A percentile compares a stretch with the other conserved stretches of the same genome.
These are phyloP conservation scores for Drosophila pectinifera DNA, from an alignment of 1,140 invertebrate genomes.

Conservation along the genomic window DNA sequence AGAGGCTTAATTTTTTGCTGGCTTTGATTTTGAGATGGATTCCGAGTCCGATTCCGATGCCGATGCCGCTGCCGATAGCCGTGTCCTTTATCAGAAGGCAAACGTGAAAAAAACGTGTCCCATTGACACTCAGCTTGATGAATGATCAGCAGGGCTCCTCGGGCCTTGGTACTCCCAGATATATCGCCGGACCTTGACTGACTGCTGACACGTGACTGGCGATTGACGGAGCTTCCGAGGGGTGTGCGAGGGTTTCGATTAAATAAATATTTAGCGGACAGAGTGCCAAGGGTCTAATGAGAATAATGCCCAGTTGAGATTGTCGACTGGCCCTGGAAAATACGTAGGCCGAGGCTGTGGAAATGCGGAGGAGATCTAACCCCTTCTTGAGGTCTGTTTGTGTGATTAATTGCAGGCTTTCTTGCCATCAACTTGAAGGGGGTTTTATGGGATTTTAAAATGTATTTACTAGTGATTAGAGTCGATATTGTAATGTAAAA, in stretches of 20 bases:
- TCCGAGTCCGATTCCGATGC: constrained; percentile 26
- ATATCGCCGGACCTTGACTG: constrained; percentile 58
- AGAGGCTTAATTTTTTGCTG: constrained; percentile 77
- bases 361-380: constrained; percentile 1
- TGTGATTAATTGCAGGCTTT: constrained; percentile 18
- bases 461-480: background rate
- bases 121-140: constrained; percentile 81
- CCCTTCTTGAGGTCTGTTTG: background rate
- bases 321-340: constrained; percentile 4
- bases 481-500: too few species aligned
- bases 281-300: constrained; percentile 43
- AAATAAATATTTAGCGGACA: constrained; percentile 26
- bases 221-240: constrained; percentile 21
- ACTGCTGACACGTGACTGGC: constrained; percentile 76
- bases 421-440: background rate
- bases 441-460: too few species aligned
- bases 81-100: constrained; percentile 71
- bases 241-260: constrained; percentile 13
- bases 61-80: too few species aligned
- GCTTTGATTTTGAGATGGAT: constrained; percentile 33
- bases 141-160: constrained; percentile 57
- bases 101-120: constrained; percentile 78
- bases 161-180: constrained; percentile 30
- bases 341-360: background rate
- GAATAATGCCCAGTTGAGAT: constrained; percentile 34